Base-by-base conservation (phyloP, 2,888 invertebrate genomes). In the Hydraecia micacea region DNA sequence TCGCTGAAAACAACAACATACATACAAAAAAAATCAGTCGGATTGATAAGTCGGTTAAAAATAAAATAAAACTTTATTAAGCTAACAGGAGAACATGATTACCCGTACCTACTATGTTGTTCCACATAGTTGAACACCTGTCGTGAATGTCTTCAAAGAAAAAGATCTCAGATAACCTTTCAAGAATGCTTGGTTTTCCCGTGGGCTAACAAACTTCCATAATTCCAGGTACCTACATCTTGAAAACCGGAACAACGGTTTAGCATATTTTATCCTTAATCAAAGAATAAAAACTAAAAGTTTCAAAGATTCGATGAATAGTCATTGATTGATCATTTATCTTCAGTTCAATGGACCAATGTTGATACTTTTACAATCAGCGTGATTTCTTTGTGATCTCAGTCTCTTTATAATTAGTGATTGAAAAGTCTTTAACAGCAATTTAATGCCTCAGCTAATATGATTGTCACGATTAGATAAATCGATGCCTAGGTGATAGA, bases 171-270 rank as follows among this genome's bases (percentile, higher is more conserved):
- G 80, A 85, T 80, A 76, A 74, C 63, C 74, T 85, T 80, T 87
- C 13, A 52, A 81, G 63, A 68, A 55, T 55, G 11, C 72, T 36
- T 62, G 87, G 86, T 80, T 86, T 87, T 85, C 70, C 87, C 86
- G 62, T 28, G 46, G 42, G 69, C 36, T 46, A 52, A 63, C 60
- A 60, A 58, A 60, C 13, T 49, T 70, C 42, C 21, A 70, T 70
- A 71, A 86, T 78, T 71, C 83, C 75, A 74, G 67, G 21, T 60
- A 73, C n/a, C n/a, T n/a, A n/a, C 42, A 42, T 74, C 55, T 74
- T 55, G 1, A 39, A n/a, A 78, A 6, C 32, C 63, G 60, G 71
- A 72, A 62, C 28, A 62, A 0, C 8, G 3, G 3, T 25, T 28
- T 11, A 32, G 18, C 15, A n/a, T 11, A 58, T 62, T 52, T 69